Conservation (phyloP, 92 coral and sea anemone genomes). For the Galaxea fascicularis region DNA sequence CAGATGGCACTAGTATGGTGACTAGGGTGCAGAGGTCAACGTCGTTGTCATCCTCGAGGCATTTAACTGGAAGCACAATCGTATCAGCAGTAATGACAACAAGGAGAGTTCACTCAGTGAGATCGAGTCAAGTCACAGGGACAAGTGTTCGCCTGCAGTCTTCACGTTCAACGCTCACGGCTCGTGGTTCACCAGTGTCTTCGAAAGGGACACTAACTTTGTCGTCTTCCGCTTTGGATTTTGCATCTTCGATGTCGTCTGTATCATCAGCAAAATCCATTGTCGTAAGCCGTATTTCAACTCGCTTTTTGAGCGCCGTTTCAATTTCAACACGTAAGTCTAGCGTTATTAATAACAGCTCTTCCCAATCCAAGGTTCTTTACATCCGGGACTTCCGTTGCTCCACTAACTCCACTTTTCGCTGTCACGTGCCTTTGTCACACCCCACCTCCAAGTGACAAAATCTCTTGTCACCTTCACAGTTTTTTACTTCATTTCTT, state of each 20-base stretch:
- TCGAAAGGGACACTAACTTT: not conserved
- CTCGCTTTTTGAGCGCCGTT: not conserved
- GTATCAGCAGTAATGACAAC: not conserved
- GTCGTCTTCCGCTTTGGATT: not conserved
- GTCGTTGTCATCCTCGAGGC: constrained; percentile 6
- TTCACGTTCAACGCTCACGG: not conserved
- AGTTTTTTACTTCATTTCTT: not conserved
- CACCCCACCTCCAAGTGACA: constrained; percentile 1
- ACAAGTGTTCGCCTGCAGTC: not conserved
- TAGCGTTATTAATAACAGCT: constrained; percentile 4
- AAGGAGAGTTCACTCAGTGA: not conserved
- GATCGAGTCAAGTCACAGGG: not conserved
- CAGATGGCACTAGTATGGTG: not conserved
- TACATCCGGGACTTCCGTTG: constrained; percentile 1
- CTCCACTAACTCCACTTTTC: constrained; percentile 6
- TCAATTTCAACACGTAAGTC: constrained; percentile 44
- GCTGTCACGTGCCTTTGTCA: not conserved
- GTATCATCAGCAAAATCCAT: not conserved
- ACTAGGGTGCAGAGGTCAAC: not conserved
- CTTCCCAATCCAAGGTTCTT: constrained; percentile 1
- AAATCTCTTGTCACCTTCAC: constrained; percentile 17
- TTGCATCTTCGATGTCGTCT: not conserved
- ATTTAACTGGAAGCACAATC: not conserved
- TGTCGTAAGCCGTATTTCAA: constrained; percentile 16
- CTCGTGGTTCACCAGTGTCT: not conserved